These are phyloP conservation scores for Pyrrhia umbra DNA, from an alignment of 2,888 invertebrate genomes.

Conservation along the genomic window DNA sequence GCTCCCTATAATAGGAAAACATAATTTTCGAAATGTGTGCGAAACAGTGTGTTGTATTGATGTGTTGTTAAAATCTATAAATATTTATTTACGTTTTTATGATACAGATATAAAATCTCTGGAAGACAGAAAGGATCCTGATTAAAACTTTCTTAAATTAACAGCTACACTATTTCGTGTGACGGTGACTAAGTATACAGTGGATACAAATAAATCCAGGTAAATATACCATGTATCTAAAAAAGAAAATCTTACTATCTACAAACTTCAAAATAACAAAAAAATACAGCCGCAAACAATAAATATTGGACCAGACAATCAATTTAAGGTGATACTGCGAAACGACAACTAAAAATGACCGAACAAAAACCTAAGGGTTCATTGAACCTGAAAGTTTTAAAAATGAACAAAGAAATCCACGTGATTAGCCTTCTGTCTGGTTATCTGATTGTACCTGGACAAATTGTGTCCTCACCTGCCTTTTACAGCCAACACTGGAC, in stretches of 20 bases:
- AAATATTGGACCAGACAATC: constrained; percentile 34
- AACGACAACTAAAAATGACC: constrained; percentile 12
- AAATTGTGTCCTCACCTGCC: constrained; percentile 69
- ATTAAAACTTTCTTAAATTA: too few relatives aligned
- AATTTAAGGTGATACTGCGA: constrained; percentile 8
- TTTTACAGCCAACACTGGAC: constrained; percentile 80
- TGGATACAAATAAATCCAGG: too few relatives aligned
- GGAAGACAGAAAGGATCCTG: too few relatives aligned
- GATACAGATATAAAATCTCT: too few relatives aligned
- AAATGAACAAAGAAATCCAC: constrained; percentile 67
- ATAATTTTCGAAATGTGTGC: too few relatives aligned
- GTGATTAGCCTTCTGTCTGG: constrained; percentile 75
- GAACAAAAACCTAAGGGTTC: constrained; percentile 28
- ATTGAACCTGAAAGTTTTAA: constrained; percentile 41
- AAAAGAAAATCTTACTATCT: background rate
- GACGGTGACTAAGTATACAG: too few relatives aligned
- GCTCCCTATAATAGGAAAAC: too few relatives aligned
- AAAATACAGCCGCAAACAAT: constrained; percentile 10
- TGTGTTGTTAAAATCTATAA: too few relatives aligned
- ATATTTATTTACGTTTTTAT: too few relatives aligned
- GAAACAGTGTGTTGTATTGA: too few relatives aligned
- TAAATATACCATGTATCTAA: background rate
- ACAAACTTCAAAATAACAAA: background rate
- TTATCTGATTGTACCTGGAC: constrained; percentile 84
- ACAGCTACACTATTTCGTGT: too few relatives aligned